Evolutionary conservation across 2,113 vertebrate genomes (phyloP).

Genomic region (Melanostigma gelatinosum): DNA sequence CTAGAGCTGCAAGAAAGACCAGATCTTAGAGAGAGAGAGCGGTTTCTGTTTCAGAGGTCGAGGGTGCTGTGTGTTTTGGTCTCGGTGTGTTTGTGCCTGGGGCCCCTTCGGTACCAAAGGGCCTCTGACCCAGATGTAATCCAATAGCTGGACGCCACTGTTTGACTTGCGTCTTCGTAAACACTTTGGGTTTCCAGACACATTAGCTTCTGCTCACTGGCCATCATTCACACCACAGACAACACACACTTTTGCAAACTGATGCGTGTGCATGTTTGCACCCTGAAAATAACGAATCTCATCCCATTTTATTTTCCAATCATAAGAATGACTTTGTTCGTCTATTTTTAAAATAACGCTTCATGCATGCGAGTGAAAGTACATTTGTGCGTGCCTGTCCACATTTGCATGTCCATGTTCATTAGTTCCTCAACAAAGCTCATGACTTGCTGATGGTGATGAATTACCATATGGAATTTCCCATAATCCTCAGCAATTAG

Average conservation of each 20-base stretch:
- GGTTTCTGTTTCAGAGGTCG: slow-evolving; percentile 15
- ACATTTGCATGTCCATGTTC: slow-evolving; percentile 47
- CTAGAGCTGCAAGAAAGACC: slow-evolving; percentile 31
- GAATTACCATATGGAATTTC: slow-evolving; percentile 64
- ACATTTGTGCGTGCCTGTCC: slow-evolving; percentile 20
- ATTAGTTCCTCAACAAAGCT: slow-evolving; percentile 42
- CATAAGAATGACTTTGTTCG: slow-evolving; percentile 16
- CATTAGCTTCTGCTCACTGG: slow-evolving; percentile 24
- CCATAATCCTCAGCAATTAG: slow-evolving; percentile 63
- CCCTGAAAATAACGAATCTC: neutral
- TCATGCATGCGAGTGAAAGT: slow-evolving; percentile 26
- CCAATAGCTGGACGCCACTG: neutral
- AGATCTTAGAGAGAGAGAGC: slow-evolving; percentile 20
- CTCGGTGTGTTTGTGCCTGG: neutral
- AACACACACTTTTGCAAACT: neutral
- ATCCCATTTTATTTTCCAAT: neutral
- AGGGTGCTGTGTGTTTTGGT: slow-evolving; percentile 14
- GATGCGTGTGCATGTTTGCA: neutral
- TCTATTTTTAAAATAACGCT: slow-evolving; percentile 36
- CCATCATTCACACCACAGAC: slow-evolving; percentile 8
- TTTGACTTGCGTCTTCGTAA: neutral
- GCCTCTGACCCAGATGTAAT: slow-evolving; percentile 34
- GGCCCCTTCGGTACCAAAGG: slow-evolving; percentile 25
- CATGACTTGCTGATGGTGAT: slow-evolving; percentile 62
- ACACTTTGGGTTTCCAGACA: slow-evolving; percentile 21